phyloP scores from a whole-genome alignment of 1,140 invertebrate species.

The Lepidurus packardi region DNA sequence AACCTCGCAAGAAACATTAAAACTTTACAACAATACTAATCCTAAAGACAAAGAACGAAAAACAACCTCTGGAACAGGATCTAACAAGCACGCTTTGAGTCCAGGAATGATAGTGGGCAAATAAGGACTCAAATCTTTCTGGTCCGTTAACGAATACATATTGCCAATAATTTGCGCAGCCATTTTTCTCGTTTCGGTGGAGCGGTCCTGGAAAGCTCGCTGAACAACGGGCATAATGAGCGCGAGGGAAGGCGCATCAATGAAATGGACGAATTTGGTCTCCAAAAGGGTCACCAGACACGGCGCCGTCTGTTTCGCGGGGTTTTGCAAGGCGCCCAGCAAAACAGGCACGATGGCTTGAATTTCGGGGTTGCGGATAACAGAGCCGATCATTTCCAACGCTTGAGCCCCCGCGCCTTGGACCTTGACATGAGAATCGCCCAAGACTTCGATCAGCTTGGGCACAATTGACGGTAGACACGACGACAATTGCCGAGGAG shows the following conservation, averaged over 20 bases:
- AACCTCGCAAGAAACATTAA: background rate
- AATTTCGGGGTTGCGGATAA: conserved; percentile 98
- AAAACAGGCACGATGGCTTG: conserved; percentile 88
- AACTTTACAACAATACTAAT: background rate
- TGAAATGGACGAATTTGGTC: conserved; percentile 98
- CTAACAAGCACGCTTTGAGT: conserved; percentile 88
- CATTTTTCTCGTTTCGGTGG: conserved; percentile 97
- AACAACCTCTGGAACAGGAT: conserved; percentile 91
- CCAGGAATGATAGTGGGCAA: conserved; percentile 94
- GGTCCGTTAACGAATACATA: conserved; percentile 98
- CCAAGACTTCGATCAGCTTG: conserved; percentile 93
- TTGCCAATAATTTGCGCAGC: conserved; percentile 99
- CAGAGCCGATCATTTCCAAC: conserved; percentile 91
- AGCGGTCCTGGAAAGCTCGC: conserved; percentile 91
- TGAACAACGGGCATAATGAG: conserved; percentile 99
- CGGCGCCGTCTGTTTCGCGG: conserved; percentile 86
- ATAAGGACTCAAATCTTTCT: conserved; percentile 96
- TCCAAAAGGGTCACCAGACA: conserved; percentile 89
- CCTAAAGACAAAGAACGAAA: background rate
- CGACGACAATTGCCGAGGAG: conserved; percentile 94
- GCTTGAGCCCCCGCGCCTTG: conserved; percentile 93
- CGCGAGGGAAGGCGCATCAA: conserved; percentile 95
- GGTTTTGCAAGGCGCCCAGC: conserved; percentile 90
- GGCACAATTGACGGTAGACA: conserved; percentile 97
- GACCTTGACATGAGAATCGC: conserved; percentile 97